Evolutionary conservation across 2,888 invertebrate species (phyloP).

Genomic region (Drosophila limbata): DNA sequence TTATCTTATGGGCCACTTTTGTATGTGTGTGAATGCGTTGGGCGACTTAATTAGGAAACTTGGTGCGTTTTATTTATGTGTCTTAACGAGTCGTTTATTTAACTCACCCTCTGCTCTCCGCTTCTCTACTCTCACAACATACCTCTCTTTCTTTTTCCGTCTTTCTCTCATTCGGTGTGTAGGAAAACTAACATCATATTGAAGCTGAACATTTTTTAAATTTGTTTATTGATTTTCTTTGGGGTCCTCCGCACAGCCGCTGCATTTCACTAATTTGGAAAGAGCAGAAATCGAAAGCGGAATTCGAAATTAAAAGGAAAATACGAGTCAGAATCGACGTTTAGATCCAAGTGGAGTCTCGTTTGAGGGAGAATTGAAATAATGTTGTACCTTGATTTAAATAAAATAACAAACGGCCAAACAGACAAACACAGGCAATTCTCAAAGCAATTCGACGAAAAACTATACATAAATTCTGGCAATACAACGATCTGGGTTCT

Average conservation of each 20-base stretch:
- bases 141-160: slow-evolving; percentile 1
- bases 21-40: slow-evolving; percentile 29
- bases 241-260: slow-evolving; percentile 60
- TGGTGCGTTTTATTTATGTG: slow-evolving; percentile 76
- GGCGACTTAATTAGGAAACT: slow-evolving; percentile 81
- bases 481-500: slow-evolving; percentile 33
- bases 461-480: slow-evolving; percentile 74
- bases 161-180: slow-evolving; percentile 11
- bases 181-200: slow-evolving; percentile 55
- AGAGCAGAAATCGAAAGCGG: slow-evolving; percentile 44
- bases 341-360: slow-evolving; percentile 15
- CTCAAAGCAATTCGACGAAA: slow-evolving; percentile 59
- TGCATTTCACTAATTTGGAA: slow-evolving; percentile 62
- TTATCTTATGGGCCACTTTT: slow-evolving; percentile 48
- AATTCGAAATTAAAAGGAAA: slow-evolving; percentile 59
- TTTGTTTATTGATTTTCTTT: slow-evolving; percentile 80
- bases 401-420: slow-evolving; percentile 70
- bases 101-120: slow-evolving; percentile 49
- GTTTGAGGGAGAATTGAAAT: slow-evolving; percentile 60
- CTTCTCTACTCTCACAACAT: slow-evolving; percentile 8
- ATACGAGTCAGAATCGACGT: slow-evolving; percentile 18
- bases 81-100: slow-evolving; percentile 82
- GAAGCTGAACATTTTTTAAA: slow-evolving; percentile 67
- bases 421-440: background rate
- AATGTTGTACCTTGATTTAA: slow-evolving; percentile 78